Evolutionary conservation across 2,888 invertebrate species (phyloP).

Genomic region (Ypsolopha scabrella): DNA sequence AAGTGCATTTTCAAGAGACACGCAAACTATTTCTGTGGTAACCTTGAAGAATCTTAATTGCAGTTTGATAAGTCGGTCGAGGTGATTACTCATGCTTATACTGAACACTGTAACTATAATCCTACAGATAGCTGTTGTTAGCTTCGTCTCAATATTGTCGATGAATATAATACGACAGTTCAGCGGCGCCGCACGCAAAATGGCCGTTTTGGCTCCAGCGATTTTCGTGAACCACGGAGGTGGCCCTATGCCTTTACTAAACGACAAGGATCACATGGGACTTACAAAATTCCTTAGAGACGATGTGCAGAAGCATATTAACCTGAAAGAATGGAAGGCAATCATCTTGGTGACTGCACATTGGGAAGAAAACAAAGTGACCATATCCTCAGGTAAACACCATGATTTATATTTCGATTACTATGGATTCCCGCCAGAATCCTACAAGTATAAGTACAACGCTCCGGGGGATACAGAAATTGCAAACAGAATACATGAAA

Average conservation of each 20-base stretch:
- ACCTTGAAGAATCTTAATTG: background rate
- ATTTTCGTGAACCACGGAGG: slow-evolving; percentile 61
- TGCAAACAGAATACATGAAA: slow-evolving; percentile 37
- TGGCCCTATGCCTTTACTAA: slow-evolving; percentile 52
- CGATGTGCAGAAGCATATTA: slow-evolving; percentile 45
- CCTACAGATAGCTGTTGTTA: slow-evolving; percentile 47
- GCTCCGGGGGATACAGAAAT: slow-evolving; percentile 50
- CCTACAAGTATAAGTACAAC: slow-evolving; percentile 52
- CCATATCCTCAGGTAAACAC: slow-evolving; percentile 51
- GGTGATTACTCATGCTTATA: slow-evolving; percentile 45
- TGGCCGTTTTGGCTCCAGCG: slow-evolving; percentile 51
- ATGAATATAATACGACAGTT: slow-evolving; percentile 57
- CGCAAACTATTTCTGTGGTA: background rate
- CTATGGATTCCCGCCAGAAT: slow-evolving; percentile 58
- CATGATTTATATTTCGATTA: slow-evolving; percentile 59
- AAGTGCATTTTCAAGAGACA: background rate
- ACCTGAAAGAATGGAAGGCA: slow-evolving; percentile 46
- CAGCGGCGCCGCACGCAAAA: slow-evolving; percentile 34
- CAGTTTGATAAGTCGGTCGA: background rate
- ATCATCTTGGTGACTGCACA: slow-evolving; percentile 59
- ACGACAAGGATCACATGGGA: slow-evolving; percentile 46
- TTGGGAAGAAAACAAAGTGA: slow-evolving; percentile 51
- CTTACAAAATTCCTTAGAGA: slow-evolving; percentile 48
- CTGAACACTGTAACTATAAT: slow-evolving; percentile 52
- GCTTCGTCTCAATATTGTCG: slow-evolving; percentile 53